Evolutionary conservation across 2,797 vertebrate species (phyloP), one percentile per base, ranked within the genome.

Genomic region (Ciconia nigra): DNA sequence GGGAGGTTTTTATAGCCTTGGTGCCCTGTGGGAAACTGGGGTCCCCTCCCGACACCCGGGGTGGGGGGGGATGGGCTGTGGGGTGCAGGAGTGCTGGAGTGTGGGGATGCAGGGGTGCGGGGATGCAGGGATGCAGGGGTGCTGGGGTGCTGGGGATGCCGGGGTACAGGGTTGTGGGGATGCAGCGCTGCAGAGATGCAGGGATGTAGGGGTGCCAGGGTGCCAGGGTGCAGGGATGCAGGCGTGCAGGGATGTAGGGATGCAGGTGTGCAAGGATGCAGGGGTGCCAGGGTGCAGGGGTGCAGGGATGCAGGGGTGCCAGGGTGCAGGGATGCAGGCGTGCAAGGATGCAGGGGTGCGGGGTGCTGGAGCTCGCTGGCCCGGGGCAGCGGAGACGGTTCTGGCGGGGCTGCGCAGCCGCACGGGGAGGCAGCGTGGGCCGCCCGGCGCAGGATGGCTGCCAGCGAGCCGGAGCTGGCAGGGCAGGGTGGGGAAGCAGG

Each of bases 401-500:
- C 54, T 15, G 39, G 37, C 9, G 8, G 11, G 11, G n/a, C 28
- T 1, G 9, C 6, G n/a, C 63, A 71, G 63, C 77, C 2, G 25
- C 83, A 10, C 9, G 18, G 71, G n/a, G 65, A 94, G 58, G 81
- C 92, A 69, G 92, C 73, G 92, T 94, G 95, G 92, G 92, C 92
- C 4, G 82, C 81, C 37, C 17, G 19, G 76, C 21, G 5, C 92
- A 41, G 90, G 90, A 21, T 0, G 33, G 80, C 17, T 87, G 95
- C 77, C 95, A 95, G 87, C 2, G 20, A 94, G 81, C 91, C 2
- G 6, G 93, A 31, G 94, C 86, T 86, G 91, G 94, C 94, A 77
- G 95, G 67, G 90, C 95, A 92, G 90, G 96, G 94, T 71, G 94
- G 95, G 93, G 94, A 90, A 76, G 93, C 88, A 95, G 94, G 83